phyloP scores from a whole-genome alignment of 1,140 invertebrate species.

The Lordiphosa mommai region DNA sequence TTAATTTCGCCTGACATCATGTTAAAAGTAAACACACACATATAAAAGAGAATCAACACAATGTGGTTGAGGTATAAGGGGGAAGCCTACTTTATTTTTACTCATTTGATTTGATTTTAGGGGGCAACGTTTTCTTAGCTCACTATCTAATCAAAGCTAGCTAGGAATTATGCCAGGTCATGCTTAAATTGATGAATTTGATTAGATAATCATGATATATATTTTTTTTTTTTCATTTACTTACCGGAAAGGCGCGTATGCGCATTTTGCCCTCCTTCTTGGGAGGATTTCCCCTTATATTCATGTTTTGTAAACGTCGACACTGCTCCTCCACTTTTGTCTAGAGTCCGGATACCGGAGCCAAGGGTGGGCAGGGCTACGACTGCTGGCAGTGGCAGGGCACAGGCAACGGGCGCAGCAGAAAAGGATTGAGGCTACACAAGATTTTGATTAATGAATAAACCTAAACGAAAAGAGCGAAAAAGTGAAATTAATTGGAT shows the following conservation, averaged over 20 bases:
- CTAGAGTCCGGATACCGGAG: constrained; percentile 34
- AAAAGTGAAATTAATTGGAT: too few species aligned
- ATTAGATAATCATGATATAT: constrained; percentile 4
- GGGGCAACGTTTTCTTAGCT: constrained; percentile 1
- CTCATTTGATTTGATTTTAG: not conserved
- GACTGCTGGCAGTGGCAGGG: too few species aligned
- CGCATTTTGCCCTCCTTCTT: constrained; percentile 98
- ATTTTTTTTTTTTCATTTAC: constrained; percentile 49
- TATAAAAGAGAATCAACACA: too few species aligned
- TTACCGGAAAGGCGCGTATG: constrained; percentile 97
- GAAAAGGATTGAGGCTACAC: too few species aligned
- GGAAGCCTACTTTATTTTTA: too few species aligned
- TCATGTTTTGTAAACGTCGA: constrained; percentile 68
- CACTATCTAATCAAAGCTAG: constrained; percentile 20
- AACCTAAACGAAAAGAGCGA: too few species aligned
- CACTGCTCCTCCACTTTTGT: constrained; percentile 74
- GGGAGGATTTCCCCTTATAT: constrained; percentile 80
- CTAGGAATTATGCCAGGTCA: constrained; percentile 31
- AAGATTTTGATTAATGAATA: too few species aligned
- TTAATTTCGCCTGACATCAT: constrained; percentile 1
- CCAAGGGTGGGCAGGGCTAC: not conserved
- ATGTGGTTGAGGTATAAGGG: too few species aligned
- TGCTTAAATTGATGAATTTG: constrained; percentile 3
- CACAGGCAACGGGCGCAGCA: too few species aligned
- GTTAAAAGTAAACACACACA: not conserved